Base-by-base conservation (phyloP, 2,888 invertebrate genomes). In the Eupsilia transversa region DNA sequence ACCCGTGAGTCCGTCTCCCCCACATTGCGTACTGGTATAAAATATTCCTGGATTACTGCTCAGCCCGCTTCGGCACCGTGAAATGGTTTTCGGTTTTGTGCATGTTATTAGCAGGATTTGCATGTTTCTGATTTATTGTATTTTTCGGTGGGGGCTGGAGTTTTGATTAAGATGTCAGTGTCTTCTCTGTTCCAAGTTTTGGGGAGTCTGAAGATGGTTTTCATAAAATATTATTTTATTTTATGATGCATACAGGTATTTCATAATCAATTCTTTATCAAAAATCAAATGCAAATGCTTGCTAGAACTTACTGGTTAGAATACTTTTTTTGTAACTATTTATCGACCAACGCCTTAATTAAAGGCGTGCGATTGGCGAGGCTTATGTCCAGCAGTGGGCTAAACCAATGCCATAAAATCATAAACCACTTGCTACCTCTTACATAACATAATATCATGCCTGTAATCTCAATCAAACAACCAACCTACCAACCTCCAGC, bases 51-150 rank as follows among this genome's bases (percentile, higher is more conserved):
- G 94, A 94, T 95, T 94, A 94, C 92, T 90, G 86, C 86, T 87
- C 88, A 85, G 77, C 85, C 85, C 87, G 88, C 93, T 94, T 93
- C 93, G 94, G 93, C 92, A 91, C 87, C 95, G 95, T 94, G 95
- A 95, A 96, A 96, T 95, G 94, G 95, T 93, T 95, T 95, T 96
- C 94, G 96, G 96, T 96, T 95, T 96, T 96, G 94, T 95, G 96
- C 95, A 96, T 94, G 94, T 96, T 96, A 96, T 96, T 96, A 96
- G 94, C 93, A 89, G 93, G 96, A 96, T 96, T 96, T 96, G 95
- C 96, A 96, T 96, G 94, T 95, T 95, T 95, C 90, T 95, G 95
- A 95, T 96, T 96, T 96, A 95, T 96, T 94, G 95, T 94, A 93
- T 94, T 92, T 92, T 92, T 92, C 88, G 87, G 72, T 86, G 87